Conservation (phyloP, 2,113 vertebrate genomes). For the Dasyurus viverrinus region DNA sequence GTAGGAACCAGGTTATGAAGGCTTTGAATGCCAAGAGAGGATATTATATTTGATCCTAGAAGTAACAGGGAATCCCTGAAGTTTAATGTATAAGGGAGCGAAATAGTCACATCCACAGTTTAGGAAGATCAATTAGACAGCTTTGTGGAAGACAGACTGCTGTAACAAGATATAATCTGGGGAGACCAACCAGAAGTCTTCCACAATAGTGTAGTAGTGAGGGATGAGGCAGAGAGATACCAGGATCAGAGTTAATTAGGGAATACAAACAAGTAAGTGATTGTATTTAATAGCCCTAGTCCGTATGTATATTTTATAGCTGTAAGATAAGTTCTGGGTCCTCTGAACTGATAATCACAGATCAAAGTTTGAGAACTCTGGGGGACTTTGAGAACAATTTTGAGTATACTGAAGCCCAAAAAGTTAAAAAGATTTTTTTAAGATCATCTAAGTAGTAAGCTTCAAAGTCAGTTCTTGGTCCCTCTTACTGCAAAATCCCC, state of each 20-base stretch:
- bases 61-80: not conserved
- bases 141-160: not conserved
- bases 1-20: not conserved
- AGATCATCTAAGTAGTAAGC: not conserved
- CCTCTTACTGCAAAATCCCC: not conserved
- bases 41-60: not conserved
- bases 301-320: too few relatives aligned
- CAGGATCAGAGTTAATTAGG: not conserved
- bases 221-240: not conserved
- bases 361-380: not conserved
- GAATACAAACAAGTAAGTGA: not conserved
- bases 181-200: not conserved
- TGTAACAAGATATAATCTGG: not conserved
- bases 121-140: not conserved
- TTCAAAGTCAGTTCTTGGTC: not conserved
- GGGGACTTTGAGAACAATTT: not conserved
- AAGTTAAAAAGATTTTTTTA: not conserved
- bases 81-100: not conserved
- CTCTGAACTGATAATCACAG: not conserved
- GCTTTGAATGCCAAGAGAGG: not conserved
- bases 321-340: not conserved
- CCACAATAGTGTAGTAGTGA: not conserved
- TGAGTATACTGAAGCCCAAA: not conserved
- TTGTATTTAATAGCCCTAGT: not conserved
- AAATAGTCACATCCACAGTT: not conserved